Evolutionary conservation across 2,888 invertebrate species (phyloP).

Genomic region (Nycteola revayana): DNA sequence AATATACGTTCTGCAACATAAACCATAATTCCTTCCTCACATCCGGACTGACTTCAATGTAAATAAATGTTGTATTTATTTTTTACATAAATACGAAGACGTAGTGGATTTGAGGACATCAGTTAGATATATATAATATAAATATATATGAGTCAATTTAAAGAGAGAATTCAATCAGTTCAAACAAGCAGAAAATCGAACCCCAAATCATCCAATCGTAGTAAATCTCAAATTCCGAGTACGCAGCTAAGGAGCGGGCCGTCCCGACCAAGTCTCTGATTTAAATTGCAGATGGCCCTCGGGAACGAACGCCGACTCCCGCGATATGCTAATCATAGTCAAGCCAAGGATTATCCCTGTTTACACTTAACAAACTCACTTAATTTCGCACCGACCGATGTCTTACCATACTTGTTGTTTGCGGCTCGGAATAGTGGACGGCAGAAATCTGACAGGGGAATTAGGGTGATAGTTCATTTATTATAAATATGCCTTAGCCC

Average conservation of each 20-base stretch:
- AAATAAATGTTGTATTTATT: slow-evolving; percentile 7
- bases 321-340: slow-evolving; percentile 82
- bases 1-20: neutral
- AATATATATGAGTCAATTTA: slow-evolving; percentile 62
- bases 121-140: too few relatives aligned
- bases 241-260: slow-evolving; percentile 74
- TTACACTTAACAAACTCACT: slow-evolving; percentile 82
- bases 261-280: slow-evolving; percentile 76
- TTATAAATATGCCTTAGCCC: too few relatives aligned
- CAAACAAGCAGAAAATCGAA: slow-evolving; percentile 80
- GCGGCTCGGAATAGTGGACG: slow-evolving; percentile 29
- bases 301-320: slow-evolving; percentile 75
- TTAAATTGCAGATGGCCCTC: slow-evolving; percentile 79
- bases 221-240: slow-evolving; percentile 77
- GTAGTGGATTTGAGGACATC: slow-evolving; percentile 30
- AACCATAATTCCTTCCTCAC: neutral
- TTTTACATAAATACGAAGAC: slow-evolving; percentile 1
- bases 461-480: slow-evolving; percentile 23
- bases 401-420: slow-evolving; percentile 60
- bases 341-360: slow-evolving; percentile 81
- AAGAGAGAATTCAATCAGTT: slow-evolving; percentile 72
- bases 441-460: slow-evolving; percentile 30
- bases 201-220: slow-evolving; percentile 78
- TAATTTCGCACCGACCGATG: slow-evolving; percentile 76
- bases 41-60: neutral